A percentile compares a stretch with the other conserved stretches of the same genome.
Conservation (phyloP, 2,113 vertebrate genomes). For the Nannobrachium achirus region DNA sequence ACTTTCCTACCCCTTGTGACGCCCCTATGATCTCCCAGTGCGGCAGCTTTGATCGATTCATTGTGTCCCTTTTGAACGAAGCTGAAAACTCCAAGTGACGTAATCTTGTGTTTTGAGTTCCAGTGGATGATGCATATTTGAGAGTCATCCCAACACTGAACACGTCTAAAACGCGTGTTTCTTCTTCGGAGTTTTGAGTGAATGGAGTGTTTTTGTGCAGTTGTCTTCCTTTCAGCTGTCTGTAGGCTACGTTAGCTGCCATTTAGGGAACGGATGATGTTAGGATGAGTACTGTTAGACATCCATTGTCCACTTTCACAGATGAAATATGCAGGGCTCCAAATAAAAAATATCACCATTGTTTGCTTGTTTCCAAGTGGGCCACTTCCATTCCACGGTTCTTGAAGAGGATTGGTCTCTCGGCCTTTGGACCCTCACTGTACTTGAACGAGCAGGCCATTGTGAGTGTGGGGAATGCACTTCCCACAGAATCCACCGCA, state of each 20-base stretch:
- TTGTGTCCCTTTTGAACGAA: conserved; percentile 45
- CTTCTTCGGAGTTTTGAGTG: conserved; percentile 37
- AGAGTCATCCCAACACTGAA: conserved; percentile 28
- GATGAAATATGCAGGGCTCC: conserved; percentile 25
- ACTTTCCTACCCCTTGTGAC: too few species aligned
- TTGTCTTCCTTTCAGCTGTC: neutral
- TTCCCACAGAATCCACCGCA: conserved; percentile 97
- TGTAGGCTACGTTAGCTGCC: conserved; percentile 59
- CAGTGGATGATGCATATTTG: conserved; percentile 36
- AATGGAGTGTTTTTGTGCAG: conserved; percentile 4
- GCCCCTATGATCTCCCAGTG: conserved; percentile 26
- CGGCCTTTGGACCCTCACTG: conserved; percentile 68
- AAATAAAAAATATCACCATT: conserved; percentile 25
- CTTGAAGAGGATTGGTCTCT: conserved; percentile 36
- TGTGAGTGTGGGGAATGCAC: conserved; percentile 87
- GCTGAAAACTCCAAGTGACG: conserved; percentile 15
- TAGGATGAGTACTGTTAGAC: conserved; percentile 22
- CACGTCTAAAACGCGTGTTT: conserved; percentile 14
- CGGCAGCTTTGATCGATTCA: neutral
- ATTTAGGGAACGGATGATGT: conserved; percentile 40
- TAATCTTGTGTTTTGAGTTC: conserved; percentile 29
- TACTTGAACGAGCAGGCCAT: conserved; percentile 87
- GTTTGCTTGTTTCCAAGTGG: conserved; percentile 24
- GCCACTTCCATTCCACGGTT: neutral
- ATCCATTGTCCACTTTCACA: conserved; percentile 20